A percentile compares a stretch with the other conserved stretches of the same genome.
These are phyloP conservation scores for Amphiprion percula DNA, from an alignment of 2,113 vertebrate genomes.

Conservation along the genomic window DNA sequence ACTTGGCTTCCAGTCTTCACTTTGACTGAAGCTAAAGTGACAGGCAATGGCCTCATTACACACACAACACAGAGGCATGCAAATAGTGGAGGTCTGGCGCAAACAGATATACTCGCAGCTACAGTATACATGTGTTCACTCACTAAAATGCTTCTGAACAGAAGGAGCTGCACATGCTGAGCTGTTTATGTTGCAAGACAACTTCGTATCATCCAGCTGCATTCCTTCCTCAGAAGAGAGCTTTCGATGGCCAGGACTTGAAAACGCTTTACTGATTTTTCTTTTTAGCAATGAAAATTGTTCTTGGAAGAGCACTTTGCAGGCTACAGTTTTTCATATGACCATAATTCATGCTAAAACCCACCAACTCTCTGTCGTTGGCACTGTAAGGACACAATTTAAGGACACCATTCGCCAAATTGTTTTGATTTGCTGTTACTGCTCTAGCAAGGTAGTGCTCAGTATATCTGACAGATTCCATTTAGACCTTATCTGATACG, in stretches of 20 bases:
- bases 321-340: slow-evolving; percentile 41
- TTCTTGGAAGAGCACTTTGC: slow-evolving; percentile 34
- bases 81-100: slow-evolving; percentile 63
- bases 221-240: background rate
- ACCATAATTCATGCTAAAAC: slow-evolving; percentile 48
- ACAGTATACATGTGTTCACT: slow-evolving; percentile 19
- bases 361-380: slow-evolving; percentile 44
- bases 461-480: slow-evolving; percentile 71
- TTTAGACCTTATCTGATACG: slow-evolving; percentile 71
- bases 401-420: slow-evolving; percentile 64
- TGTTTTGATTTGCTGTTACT: slow-evolving; percentile 76
- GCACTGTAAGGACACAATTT: slow-evolving; percentile 51
- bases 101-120: slow-evolving; percentile 47
- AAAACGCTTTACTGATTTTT: slow-evolving; percentile 35
- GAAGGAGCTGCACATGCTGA: slow-evolving; percentile 21
- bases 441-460: slow-evolving; percentile 54
- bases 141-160: slow-evolving; percentile 16
- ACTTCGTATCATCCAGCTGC: slow-evolving; percentile 25
- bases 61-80: slow-evolving; percentile 51
- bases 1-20: slow-evolving; percentile 70
- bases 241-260: background rate
- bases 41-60: slow-evolving; percentile 76
- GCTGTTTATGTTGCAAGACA: slow-evolving; percentile 20
- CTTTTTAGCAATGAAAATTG: slow-evolving; percentile 49
- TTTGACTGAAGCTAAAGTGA: slow-evolving; percentile 75